These are phyloP conservation scores for Luperina nickerlii DNA, from an alignment of 2,888 invertebrate genomes.

Conservation along the genomic window DNA sequence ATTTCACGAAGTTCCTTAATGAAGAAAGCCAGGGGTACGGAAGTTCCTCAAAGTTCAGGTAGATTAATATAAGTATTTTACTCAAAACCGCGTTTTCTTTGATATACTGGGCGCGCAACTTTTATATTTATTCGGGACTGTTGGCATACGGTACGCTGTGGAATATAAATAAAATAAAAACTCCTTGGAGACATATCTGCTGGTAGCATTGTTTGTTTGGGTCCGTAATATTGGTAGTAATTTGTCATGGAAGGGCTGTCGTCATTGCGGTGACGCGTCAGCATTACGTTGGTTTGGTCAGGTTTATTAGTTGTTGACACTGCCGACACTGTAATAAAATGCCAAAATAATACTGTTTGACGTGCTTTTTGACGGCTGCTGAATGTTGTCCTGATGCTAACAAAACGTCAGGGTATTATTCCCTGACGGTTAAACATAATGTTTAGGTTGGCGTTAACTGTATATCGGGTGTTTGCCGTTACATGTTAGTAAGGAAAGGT, in stretches of 20 bases:
- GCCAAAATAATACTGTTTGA: constrained; percentile 35
- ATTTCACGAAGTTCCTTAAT: constrained; percentile 58
- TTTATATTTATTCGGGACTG: constrained; percentile 59
- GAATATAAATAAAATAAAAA: constrained; percentile 71
- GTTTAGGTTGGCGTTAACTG: constrained; percentile 10
- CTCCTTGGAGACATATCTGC: constrained; percentile 70
- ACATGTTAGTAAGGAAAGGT: neutral
- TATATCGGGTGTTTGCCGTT: constrained; percentile 2
- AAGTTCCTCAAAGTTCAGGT: constrained; percentile 67
- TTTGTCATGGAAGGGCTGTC: constrained; percentile 47
- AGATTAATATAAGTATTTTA: constrained; percentile 74
- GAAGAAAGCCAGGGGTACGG: constrained; percentile 63
- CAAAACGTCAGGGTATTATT: constrained; percentile 36
- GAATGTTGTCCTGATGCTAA: constrained; percentile 31
- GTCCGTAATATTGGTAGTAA: constrained; percentile 54
- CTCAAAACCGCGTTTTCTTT: constrained; percentile 70
- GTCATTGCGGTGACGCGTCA: constrained; percentile 30
- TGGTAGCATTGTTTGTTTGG: constrained; percentile 70
- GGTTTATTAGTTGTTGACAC: constrained; percentile 60
- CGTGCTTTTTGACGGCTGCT: constrained; percentile 52
- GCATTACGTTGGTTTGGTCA: constrained; percentile 26
- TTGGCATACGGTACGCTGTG: constrained; percentile 21
- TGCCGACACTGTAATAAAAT: constrained; percentile 56
- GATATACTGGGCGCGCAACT: constrained; percentile 61
- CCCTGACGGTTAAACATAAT: constrained; percentile 32